Evolutionary conservation across 2,113 vertebrate genomes (phyloP), one percentile per base, ranked within the genome.

Genomic region (Paraplagusia blochii): DNA sequence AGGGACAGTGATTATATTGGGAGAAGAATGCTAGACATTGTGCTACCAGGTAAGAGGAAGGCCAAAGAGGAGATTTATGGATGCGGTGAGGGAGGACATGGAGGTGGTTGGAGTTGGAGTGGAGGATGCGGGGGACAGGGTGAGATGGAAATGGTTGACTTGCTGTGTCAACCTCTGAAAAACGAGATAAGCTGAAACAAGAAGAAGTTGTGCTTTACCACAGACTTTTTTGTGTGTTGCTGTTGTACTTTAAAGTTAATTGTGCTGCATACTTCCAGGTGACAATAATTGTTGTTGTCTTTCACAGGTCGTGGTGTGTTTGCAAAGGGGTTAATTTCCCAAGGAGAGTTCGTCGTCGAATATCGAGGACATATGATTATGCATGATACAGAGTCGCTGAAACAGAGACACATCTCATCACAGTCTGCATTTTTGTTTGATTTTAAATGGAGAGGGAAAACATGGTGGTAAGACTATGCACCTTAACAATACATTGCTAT

Each of bases 351-450:
- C 70, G 51, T 73, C 34, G 53, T 52, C 16, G 57, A 74, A 40
- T 76, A 73, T 19, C 39, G 7, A 16, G 53, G 16, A 15, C 8
- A 39, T 12, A 16, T 52, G 11, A 46, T 53, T 3, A 34, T n/a
- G n/a, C n/a, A 9, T 17, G n/a, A 60, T 42, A 36, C 18, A 33
- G 57, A 60, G 49, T 49, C 36, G 9, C 19, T 43, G 22, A 51
- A 45, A 9, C 48, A 15, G 11, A 50, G 38, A 36, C 17, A 73
- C 44, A 50, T 76, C 11, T 3, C 39, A 18, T 47, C 51, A 35
- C 67, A 58, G 53, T 43, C 62, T 63, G 69, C 40, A 17, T 80
- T 73, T 66, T 48, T 73, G 36, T 77, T 80, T 70, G 49, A 12
- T 9, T 74, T 74, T 15, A 73, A 66, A 45, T 74, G 72, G 63